These are phyloP conservation scores for Aphidius gifuensis DNA, from an alignment of 1,140 invertebrate species.

Conservation along the genomic window DNA sequence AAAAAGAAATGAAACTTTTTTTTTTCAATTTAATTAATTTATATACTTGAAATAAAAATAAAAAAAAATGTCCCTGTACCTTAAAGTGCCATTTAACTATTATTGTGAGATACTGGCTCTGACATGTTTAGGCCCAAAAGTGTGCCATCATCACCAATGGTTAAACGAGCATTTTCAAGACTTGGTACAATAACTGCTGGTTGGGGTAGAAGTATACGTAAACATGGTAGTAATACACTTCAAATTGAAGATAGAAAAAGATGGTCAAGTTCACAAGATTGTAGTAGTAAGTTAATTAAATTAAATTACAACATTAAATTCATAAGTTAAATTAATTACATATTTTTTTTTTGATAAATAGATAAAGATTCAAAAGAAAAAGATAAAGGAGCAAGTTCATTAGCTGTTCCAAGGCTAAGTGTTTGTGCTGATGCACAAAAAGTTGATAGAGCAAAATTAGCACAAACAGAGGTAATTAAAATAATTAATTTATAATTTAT, in stretches of 20 bases:
- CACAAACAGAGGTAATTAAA: conserved; percentile 80
- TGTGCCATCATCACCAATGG: conserved; percentile 91
- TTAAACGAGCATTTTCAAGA: conserved; percentile 85
- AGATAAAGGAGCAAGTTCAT: conserved; percentile 62
- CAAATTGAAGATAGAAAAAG: conserved; percentile 85
- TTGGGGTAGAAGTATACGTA: conserved; percentile 81
- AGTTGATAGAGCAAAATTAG: conserved; percentile 85
- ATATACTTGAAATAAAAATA: not conserved
- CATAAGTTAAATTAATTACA: not conserved
- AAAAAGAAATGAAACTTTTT: not conserved
- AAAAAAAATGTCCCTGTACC: conserved; percentile 34
- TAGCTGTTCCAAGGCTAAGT: conserved; percentile 81
- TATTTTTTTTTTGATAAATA: not conserved
- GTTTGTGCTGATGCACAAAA: conserved; percentile 92
- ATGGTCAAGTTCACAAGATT: conserved; percentile 88
- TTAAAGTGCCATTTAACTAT: conserved; percentile 47
- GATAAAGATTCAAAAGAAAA: conserved; percentile 78
- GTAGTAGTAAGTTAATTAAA: conserved; percentile 68
- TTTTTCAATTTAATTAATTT: not conserved
- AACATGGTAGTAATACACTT: conserved; percentile 68
- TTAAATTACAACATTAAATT: not conserved
- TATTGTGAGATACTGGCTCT: conserved; percentile 56
- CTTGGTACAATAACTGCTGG: conserved; percentile 85
- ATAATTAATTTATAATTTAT: not conserved
- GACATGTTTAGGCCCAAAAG: conserved; percentile 76